A percentile compares a stretch with the other conserved stretches of the same genome.
These are phyloP conservation scores for Cassiopea andromeda DNA, from an alignment of 30 jellyfish, hydroid and myxozoan species.

Conservation along the genomic window DNA sequence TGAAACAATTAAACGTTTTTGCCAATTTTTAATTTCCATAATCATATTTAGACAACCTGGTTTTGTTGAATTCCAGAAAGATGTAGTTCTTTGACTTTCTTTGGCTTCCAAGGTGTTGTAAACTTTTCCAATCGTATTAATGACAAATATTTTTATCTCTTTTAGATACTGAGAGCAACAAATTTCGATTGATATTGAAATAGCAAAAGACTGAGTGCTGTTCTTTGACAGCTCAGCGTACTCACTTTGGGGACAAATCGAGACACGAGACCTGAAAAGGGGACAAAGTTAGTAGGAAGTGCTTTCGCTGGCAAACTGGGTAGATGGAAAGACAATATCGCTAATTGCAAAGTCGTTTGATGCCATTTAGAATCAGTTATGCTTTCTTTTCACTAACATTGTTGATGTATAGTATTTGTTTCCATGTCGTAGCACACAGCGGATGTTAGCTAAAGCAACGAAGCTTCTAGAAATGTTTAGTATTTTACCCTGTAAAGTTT, in stretches of 20 bases:
- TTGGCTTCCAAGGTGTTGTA: too few species aligned
- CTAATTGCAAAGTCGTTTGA: not conserved
- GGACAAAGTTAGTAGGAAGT: not conserved
- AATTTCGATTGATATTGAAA: not conserved
- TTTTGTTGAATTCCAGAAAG: too few species aligned
- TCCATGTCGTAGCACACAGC: too few species aligned
- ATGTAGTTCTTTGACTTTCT: too few species aligned
- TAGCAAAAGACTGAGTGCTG: not conserved
- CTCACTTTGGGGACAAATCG: not conserved
- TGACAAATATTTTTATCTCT: not conserved
- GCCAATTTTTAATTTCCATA: too few species aligned
- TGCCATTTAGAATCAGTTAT: not conserved
- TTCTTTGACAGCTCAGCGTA: not conserved
- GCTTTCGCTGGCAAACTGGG: not conserved
- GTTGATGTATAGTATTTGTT: too few species aligned
- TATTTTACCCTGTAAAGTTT: too few species aligned
- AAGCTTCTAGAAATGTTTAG: too few species aligned
- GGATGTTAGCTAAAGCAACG: too few species aligned
- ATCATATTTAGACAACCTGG: too few species aligned
- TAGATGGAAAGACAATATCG: not conserved
- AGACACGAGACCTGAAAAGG: not conserved
- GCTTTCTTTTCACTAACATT: not conserved
- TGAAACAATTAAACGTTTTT: too few species aligned
- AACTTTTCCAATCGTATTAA: too few species aligned
- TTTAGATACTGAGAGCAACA: constrained; percentile 2